A percentile compares a stretch with the other conserved stretches of the same genome.
These are phyloP conservation scores for Mycetomoellerius zeteki DNA, from an alignment of 1,140 invertebrate genomes.

Conservation along the genomic window DNA sequence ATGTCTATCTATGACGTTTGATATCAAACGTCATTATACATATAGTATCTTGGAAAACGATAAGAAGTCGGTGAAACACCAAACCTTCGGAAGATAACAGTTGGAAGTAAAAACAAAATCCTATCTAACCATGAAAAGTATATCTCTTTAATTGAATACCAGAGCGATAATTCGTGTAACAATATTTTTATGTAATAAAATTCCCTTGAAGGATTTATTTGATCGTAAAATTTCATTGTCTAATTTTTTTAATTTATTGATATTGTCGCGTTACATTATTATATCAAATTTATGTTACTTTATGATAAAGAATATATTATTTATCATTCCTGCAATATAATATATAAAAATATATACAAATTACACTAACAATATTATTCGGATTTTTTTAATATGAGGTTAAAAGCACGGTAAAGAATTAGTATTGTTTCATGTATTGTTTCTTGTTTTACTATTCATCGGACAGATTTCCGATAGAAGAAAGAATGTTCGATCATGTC, in stretches of 20 bases:
- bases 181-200: neutral
- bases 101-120: neutral
- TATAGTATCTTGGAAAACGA: neutral
- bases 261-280: neutral
- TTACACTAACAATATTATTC: neutral
- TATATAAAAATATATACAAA: neutral
- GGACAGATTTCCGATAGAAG: neutral
- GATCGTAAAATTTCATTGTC: neutral
- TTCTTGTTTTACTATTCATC: neutral
- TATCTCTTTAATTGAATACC: constrained; percentile 18
- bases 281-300: neutral
- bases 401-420: neutral
- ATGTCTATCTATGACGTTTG: neutral
- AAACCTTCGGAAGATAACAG: neutral
- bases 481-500: neutral
- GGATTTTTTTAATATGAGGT: neutral
- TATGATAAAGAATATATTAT: neutral
- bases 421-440: neutral
- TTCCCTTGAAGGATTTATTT: constrained; percentile 2
- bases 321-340: neutral
- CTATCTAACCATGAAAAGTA: neutral
- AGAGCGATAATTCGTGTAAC: neutral
- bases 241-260: constrained; percentile 17
- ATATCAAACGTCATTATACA: neutral
- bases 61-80: neutral